Base-by-base conservation (phyloP, 2,888 invertebrate species). In the Troides aeacus region DNA sequence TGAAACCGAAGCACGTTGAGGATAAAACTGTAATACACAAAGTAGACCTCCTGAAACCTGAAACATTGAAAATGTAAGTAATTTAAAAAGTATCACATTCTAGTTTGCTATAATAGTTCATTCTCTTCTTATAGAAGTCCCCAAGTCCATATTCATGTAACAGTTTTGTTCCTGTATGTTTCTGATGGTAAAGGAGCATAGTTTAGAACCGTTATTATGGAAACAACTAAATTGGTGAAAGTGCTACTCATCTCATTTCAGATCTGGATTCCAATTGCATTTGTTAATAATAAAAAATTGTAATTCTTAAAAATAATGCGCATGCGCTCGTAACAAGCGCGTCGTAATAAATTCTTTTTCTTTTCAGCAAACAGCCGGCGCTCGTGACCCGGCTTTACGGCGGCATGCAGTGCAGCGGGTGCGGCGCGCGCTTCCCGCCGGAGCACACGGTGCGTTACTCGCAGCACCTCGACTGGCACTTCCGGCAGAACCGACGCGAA, bases 391-490 rank as follows among this genome's bases (percentile, higher is more conserved):
- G 89, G 10, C 89, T 99, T 36, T 98, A 97, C 88, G 95, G 95
- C 69, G 99, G 99, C 59, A 97, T 98, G 94, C 99, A 99, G 84
- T 99, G 99, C 90, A 96, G 97, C 74, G 97, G 98, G 66, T 99
- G 99, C 90, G 99, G 99, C 50, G 95, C 97, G 72, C 94, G 99
- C 62, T 99, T 99, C 89, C 96, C 97, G 18, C 96, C 97, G 0
- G 97, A 97, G 87, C 96, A 96, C 81, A 97, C 97, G 12, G 96
- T 96, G 75, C 95, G 96, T 73, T 99, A 99, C 89, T 97, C 96
- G 79, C 97, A 97, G 84, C 99, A 99, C 90, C 94, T 99, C 72
- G 99, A 99, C 92, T 99, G 99, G 99, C 99, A 99, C 92, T 99
- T 99, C 92, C 93, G 98, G 0, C 97, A 98, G 87, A 99, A 99